phyloP scores from a whole-genome alignment of 2,113 vertebrate species.

The Xiphias gladius region DNA sequence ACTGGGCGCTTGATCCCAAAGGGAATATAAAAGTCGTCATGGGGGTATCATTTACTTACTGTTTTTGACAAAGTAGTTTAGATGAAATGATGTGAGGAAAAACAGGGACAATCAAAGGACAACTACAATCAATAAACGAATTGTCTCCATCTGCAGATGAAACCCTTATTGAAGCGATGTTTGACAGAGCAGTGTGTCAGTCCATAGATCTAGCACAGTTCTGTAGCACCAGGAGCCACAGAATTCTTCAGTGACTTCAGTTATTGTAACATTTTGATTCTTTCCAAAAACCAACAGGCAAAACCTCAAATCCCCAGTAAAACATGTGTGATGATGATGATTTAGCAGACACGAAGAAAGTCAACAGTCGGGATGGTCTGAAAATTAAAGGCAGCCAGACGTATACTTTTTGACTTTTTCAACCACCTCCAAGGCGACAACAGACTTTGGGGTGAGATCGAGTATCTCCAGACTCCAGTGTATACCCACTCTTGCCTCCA shows the following conservation, averaged over 20 bases:
- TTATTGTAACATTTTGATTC: constrained; percentile 6
- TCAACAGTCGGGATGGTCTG: constrained; percentile 16
- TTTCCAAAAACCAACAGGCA: constrained; percentile 22
- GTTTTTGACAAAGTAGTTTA: not conserved
- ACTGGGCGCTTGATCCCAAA: constrained; percentile 13
- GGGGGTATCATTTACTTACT: not conserved
- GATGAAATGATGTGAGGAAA: not conserved
- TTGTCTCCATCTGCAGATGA: not conserved
- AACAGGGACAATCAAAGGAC: constrained; percentile 8
- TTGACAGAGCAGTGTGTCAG: not conserved
- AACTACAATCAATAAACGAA: not conserved
- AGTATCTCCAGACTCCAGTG: constrained; percentile 61
- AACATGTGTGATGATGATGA: constrained; percentile 41
- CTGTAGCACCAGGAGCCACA: not conserved
- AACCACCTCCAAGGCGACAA: constrained; percentile 43
- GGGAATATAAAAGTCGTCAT: not conserved
- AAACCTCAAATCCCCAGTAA: constrained; percentile 9
- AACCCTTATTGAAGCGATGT: not conserved
- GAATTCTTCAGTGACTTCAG: not conserved
- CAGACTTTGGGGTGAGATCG: constrained; percentile 25
- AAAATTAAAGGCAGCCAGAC: constrained; percentile 42
- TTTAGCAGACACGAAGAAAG: constrained; percentile 13
- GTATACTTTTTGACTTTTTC: constrained; percentile 16
- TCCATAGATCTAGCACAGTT: not conserved
- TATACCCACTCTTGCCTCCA: constrained; percentile 60